Evolutionary conservation across 2,888 invertebrate species (phyloP).

Genomic region (Eupithecia pulchellata): DNA sequence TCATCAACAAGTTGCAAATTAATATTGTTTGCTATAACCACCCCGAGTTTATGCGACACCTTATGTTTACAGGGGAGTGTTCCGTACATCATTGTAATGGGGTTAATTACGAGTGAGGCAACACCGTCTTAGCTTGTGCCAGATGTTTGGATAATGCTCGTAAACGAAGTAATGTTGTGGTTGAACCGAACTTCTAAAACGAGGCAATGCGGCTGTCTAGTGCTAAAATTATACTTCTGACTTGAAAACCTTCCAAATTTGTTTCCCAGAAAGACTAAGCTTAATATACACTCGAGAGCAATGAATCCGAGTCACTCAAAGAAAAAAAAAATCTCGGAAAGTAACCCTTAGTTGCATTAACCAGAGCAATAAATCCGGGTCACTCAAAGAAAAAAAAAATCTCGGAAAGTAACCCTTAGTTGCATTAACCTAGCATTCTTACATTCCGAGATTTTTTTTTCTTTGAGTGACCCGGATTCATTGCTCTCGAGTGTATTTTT

Average conservation of each 20-base stretch:
- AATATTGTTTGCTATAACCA: slow-evolving; percentile 66
- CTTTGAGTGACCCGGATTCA: no score
- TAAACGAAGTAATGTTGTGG: not conserved
- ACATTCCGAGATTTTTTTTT: no score
- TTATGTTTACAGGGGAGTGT: slow-evolving; percentile 46
- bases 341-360: no score
- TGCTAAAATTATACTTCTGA: not conserved
- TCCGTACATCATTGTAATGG: slow-evolving; percentile 41
- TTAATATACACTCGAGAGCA: no score
- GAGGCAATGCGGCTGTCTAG: not conserved
- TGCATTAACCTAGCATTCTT: no score
- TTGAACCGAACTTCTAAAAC: not conserved
- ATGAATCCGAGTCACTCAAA: no score
- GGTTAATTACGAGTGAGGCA: slow-evolving; percentile 33
- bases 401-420: no score
- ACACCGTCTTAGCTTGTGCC: slow-evolving; percentile 12
- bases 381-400: no score
- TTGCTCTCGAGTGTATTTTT: no score
- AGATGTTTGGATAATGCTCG: slow-evolving; percentile 10
- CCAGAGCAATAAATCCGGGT: no score
- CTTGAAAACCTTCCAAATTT: not conserved
- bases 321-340: no score
- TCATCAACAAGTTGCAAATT: slow-evolving; percentile 85
- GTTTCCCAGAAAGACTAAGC: not conserved
- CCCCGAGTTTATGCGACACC: slow-evolving; percentile 58